Conservation (phyloP, 2,888 invertebrate genomes). For the Rhingia rostrata region DNA sequence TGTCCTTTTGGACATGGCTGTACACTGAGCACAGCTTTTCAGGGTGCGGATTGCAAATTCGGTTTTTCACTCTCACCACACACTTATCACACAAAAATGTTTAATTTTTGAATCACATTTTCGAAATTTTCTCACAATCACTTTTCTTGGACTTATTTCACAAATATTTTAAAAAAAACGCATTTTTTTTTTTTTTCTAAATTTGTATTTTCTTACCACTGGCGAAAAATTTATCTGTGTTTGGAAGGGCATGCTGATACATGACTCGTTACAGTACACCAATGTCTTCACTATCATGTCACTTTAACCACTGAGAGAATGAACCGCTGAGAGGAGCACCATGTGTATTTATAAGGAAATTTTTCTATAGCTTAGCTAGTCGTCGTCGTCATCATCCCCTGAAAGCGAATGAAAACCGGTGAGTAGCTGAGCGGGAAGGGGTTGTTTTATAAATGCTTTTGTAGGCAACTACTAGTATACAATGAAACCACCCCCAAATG, state of each 20-base stretch:
- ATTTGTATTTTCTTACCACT: slow-evolving; percentile 80
- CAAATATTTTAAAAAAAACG: slow-evolving; percentile 6
- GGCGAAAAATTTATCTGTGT: slow-evolving; percentile 82
- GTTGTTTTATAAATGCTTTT: not conserved
- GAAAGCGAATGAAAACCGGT: slow-evolving; percentile 23
- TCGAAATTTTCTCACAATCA: slow-evolving; percentile 62
- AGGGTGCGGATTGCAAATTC: slow-evolving; percentile 64
- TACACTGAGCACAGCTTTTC: slow-evolving; percentile 36
- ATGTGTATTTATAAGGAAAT: slow-evolving; percentile 80
- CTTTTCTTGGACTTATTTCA: slow-evolving; percentile 18
- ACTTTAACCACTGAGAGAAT: slow-evolving; percentile 83
- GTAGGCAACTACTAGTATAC: slow-evolving; percentile 24
- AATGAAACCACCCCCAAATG: slow-evolving; percentile 40
- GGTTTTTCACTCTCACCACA: slow-evolving; percentile 45
- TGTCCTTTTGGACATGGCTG: slow-evolving; percentile 55
- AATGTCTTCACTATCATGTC: slow-evolving; percentile 83
- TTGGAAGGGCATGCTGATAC: slow-evolving; percentile 84
- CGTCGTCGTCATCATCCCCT: slow-evolving; percentile 34
- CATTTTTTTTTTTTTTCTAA: slow-evolving; percentile 50
- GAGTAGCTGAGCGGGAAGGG: not conserved
- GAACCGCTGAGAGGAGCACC: slow-evolving; percentile 79
- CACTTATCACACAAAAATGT: slow-evolving; percentile 13
- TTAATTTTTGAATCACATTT: slow-evolving; percentile 17
- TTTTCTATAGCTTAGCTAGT: slow-evolving; percentile 20
- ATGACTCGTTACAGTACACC: slow-evolving; percentile 83